Evolutionary conservation across 1,140 invertebrate species (phyloP).

Genomic region (Papilio helenus): DNA sequence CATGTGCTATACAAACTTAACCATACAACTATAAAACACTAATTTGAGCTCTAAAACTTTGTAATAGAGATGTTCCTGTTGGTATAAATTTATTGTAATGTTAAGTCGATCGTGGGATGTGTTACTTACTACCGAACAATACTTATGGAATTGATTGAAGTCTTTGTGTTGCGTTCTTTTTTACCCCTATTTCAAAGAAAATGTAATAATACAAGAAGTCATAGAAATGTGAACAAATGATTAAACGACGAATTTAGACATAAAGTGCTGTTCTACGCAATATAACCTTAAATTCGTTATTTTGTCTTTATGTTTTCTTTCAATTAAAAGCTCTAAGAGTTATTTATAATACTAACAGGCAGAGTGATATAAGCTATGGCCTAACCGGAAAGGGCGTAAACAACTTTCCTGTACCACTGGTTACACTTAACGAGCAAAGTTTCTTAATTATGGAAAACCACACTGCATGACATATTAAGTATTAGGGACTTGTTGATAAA

Average conservation of each 20-base stretch:
- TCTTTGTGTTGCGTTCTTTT: constrained; percentile 7
- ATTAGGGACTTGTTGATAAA: background rate
- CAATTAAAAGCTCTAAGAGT: background rate
- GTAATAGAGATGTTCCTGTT: background rate
- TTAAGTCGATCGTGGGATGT: constrained; percentile 28
- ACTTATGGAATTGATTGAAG: constrained; percentile 12
- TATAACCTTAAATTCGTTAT: background rate
- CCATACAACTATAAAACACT: background rate
- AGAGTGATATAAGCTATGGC: background rate
- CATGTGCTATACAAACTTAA: background rate
- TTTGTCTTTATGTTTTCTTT: background rate
- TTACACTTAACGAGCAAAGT: background rate
- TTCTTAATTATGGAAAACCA: background rate
- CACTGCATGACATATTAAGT: background rate
- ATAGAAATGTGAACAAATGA: background rate
- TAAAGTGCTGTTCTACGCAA: background rate
- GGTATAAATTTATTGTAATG: background rate
- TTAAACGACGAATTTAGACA: background rate
- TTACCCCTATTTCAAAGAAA: background rate
- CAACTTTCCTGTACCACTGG: background rate
- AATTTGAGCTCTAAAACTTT: background rate
- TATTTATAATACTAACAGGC: background rate
- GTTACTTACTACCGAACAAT: constrained; percentile 15
- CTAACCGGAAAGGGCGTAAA: background rate
- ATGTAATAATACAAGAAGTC: background rate